Evolutionary conservation across 2,888 invertebrate species (phyloP).

Genomic region (Drosophila affinis): DNA sequence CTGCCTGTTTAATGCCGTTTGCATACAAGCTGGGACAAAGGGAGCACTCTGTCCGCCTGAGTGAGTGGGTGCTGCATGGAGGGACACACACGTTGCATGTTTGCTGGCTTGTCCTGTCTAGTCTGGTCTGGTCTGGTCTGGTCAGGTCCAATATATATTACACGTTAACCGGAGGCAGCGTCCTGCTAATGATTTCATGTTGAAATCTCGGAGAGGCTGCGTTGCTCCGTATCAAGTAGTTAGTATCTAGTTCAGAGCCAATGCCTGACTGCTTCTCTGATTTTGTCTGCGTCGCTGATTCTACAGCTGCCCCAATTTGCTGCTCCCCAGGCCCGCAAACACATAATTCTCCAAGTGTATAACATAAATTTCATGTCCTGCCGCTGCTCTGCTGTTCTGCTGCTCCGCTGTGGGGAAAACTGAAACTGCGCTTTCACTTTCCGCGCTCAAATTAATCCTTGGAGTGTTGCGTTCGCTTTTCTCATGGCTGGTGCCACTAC

Average conservation of each 20-base stretch:
- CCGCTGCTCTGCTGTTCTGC: constrained; percentile 18
- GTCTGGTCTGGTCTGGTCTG: constrained; percentile 45
- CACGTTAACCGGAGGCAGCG: constrained; percentile 56
- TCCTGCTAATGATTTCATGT: constrained; percentile 60
- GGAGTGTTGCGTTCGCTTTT: constrained; percentile 48
- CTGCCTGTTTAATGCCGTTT: constrained; percentile 50
- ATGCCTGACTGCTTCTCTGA: constrained; percentile 3
- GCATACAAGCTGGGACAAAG: constrained; percentile 31
- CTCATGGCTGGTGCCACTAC: constrained; percentile 5
- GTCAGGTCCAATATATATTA: constrained; percentile 60
- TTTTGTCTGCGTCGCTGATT: constrained; percentile 22
- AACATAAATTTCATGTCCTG: constrained; percentile 62
- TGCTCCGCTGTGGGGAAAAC: constrained; percentile 31
- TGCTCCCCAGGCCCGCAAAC: constrained; percentile 45
- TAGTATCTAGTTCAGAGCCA: constrained; percentile 16
- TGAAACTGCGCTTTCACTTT: constrained; percentile 64
- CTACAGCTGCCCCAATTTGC: constrained; percentile 49
- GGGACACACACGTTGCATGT: constrained; percentile 23
- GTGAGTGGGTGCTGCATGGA: constrained; percentile 28
- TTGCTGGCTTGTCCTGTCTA: constrained; percentile 42
- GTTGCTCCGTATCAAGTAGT: neutral
- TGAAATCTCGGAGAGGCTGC: constrained; percentile 12
- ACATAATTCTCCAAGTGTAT: constrained; percentile 63
- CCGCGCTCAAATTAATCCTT: constrained; percentile 72
- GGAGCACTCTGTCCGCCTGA: neutral